phyloP scores from a whole-genome alignment of 1,140 invertebrate species.

The Halyomorpha halys region DNA sequence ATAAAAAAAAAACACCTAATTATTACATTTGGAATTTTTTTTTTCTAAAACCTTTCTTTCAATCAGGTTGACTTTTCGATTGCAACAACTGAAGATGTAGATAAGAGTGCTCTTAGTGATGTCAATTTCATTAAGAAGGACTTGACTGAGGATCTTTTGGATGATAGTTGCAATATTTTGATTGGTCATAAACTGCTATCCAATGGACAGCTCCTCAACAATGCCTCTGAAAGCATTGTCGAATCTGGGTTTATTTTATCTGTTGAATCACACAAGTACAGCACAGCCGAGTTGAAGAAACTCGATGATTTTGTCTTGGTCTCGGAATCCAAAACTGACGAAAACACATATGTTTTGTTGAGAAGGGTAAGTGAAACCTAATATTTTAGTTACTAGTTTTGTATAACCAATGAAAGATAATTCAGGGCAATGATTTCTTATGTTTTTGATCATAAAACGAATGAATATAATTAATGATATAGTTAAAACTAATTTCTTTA shows the following conservation, averaged over 20 bases:
- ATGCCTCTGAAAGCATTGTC: neutral
- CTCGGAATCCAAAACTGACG: constrained; percentile 45
- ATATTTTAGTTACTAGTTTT: neutral
- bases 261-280: neutral
- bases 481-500: no score
- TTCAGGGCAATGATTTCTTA: no score
- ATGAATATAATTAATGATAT: no score
- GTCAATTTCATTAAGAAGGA: constrained; percentile 49
- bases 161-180: constrained; percentile 52
- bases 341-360: constrained; percentile 48
- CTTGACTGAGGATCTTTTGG: constrained; percentile 41
- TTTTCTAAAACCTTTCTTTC: constrained; percentile 3
- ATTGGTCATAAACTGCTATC: constrained; percentile 47
- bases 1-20: neutral
- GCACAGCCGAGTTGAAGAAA: neutral
- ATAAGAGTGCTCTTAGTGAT: constrained; percentile 39
- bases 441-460: no score
- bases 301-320: constrained; percentile 40
- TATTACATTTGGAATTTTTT: neutral
- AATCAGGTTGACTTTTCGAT: constrained; percentile 37
- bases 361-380: constrained; percentile 36
- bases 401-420: neutral
- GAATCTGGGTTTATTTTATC: constrained; percentile 1
- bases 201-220: neutral
- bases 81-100: constrained; percentile 35